Conservation (phyloP, 2,113 vertebrate genomes). For the Thamnophis sirtalis region DNA sequence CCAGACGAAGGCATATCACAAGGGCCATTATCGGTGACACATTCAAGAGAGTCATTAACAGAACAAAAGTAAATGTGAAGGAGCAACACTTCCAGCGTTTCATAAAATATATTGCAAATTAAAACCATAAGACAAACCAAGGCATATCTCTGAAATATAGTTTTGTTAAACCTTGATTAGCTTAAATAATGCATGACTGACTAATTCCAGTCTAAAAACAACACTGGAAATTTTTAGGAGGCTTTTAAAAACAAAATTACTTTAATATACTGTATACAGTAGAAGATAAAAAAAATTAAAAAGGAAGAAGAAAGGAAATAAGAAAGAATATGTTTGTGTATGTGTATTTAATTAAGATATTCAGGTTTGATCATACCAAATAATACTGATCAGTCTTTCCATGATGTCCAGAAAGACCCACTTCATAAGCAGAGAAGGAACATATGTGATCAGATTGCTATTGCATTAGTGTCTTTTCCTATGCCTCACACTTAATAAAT, state of each 20-base stretch:
- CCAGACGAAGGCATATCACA: not conserved
- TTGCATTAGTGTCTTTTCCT: not conserved
- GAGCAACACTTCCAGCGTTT: accelerated
- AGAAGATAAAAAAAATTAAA: not conserved
- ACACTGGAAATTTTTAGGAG: no score
- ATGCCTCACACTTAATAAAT: not conserved
- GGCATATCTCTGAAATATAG: not conserved
- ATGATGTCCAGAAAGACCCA: not conserved
- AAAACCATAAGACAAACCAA: accelerated
- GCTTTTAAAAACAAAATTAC: not conserved
- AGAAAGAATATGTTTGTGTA: not conserved
- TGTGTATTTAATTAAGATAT: not conserved
- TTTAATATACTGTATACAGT: not conserved
- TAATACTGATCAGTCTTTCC: not conserved
- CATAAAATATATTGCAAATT: not conserved
- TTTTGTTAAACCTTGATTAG: not conserved
- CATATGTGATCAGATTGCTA: not conserved
- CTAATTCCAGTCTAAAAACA: not conserved
- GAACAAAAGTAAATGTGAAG: not conserved
- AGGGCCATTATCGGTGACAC: not conserved
- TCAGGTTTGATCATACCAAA: not conserved
- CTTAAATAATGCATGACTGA: accelerated
- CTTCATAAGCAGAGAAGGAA: not conserved
- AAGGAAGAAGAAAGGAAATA: not conserved
- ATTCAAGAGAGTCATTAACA: not conserved